Base-by-base conservation (phyloP, 2,113 vertebrate genomes). In the Heliornis fulica region DNA sequence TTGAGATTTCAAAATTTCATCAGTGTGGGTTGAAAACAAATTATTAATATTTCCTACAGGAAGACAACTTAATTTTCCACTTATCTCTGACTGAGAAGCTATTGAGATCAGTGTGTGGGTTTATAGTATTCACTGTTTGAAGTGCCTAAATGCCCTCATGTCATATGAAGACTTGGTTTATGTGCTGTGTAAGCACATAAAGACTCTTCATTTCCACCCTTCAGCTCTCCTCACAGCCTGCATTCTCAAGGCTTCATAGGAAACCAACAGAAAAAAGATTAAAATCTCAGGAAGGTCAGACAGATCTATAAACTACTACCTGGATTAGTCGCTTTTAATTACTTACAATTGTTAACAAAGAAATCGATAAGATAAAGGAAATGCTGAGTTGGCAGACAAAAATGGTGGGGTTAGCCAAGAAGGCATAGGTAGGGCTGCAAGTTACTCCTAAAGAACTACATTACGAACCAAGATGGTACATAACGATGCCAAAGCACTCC, bases 1-100 rank as follows among this genome's bases (percentile, higher is more conserved):
- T 78, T 60, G 36, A 81, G 64, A 82, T 56, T 72, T 92, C 83
- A 89, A 82, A 40, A 91, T 87, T 75, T 83, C 60, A 88, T 90
- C 69, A 68, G 13, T 36, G 43, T 71, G 69, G 19, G 50, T 23
- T 89, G 50, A 90, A 95, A 93, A 46, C 14, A 80, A 85, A 61
- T 66, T 82, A 71, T 69, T 69, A 83, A 45, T 76, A 68, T 91
- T 91, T 87, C 87, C 41, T 75, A 48, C 41, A 65, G 72, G 38
- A 78, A 79, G 20, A 51, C 14, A 80, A 77, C 54, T 66, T 45
- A 38, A 77, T 92, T 92, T 89, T 80, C 34, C 32, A 18, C 31
- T 22, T 83, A 63, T 41, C 29, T 86, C 16, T 71, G 69, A 14
- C 68, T 53, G 76, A 78, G 38, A 91, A 89, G 40, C 13, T 82